These are phyloP conservation scores for Cassiopea xamachana DNA, from an alignment of 30 jellyfish, hydroid and myxozoan species.

Conservation along the genomic window DNA sequence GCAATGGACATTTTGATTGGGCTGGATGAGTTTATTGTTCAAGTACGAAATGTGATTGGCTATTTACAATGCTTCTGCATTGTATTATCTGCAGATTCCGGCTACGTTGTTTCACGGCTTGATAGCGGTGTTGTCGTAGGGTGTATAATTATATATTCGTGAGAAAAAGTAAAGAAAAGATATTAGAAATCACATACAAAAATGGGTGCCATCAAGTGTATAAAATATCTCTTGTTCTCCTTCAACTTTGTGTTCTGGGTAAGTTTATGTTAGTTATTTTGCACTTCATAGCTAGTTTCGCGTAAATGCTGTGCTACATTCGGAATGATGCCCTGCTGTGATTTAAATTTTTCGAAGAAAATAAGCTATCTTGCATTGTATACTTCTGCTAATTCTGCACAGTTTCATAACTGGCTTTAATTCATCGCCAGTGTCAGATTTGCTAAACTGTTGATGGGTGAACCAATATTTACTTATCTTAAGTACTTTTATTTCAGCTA, in stretches of 20 bases:
- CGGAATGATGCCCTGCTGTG: background rate
- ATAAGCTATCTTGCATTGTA: no score
- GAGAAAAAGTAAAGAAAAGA: background rate
- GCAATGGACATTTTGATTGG: background rate
- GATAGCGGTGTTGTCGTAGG: background rate
- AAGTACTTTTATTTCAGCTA: no score
- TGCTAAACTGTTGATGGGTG: no score
- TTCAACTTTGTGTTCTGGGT: slow-evolving; percentile 94
- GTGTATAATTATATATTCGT: background rate
- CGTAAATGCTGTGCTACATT: background rate
- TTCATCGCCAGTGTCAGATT: no score
- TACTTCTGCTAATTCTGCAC: no score
- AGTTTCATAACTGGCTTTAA: no score
- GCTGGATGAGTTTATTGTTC: background rate
- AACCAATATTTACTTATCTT: no score
- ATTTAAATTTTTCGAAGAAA: background rate
- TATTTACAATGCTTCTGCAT: background rate
- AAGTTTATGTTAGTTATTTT: slow-evolving; percentile 15
- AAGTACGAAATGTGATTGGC: background rate
- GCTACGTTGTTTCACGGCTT: background rate
- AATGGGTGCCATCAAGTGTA: slow-evolving; percentile 82
- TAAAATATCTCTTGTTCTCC: slow-evolving; percentile 79
- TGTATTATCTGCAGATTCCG: no score
- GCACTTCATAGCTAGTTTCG: background rate
- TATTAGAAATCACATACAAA: background rate